Base-by-base conservation (phyloP, 2,888 invertebrate genomes). In the Prostheceraeus crozeri region DNA sequence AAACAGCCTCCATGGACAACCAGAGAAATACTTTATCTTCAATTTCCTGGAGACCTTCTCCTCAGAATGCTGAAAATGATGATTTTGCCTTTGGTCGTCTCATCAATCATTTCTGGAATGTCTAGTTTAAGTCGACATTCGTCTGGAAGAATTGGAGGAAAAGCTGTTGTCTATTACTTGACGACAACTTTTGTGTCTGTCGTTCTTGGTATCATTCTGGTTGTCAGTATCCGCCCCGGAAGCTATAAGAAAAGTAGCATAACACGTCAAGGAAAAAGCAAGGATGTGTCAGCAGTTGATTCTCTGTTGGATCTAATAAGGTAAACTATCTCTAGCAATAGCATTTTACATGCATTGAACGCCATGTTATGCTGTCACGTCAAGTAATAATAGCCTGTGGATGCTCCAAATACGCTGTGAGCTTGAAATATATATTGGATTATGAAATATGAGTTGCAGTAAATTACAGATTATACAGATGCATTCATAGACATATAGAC, bases 21-120 rank as follows among this genome's bases (percentile, higher is more conserved):
- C 36, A 2, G 36, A 2, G 36, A 91, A 67, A 84, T 89, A 67
- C 89, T 89, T 86, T 93, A 93, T 80, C 84, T 93, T 74, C 85
- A 87, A 71, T 93, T 89, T 77, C 84, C 89, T 1, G 94, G 94
- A 45, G 90, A 93, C 72, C 81, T 96, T 65, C 90, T 96, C 77
- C 82, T 96, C 70, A 82, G 91, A 78, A 93, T 93, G 89, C 81
- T 96, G 60, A 93, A 93, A 80, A 85, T 87, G 70, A 82, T 96
- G 66, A 94, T 96, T 71, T 84, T 96, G 45, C 94, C 96, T 1
- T 80, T 96, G 69, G 82, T 94, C 69, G 85, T 74, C 28, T 19
- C 36, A 16, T 36, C 36, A 16, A 36, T 36, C 16, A 36, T 36
- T 4, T 36, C 36, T 21, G 36, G 36, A 3, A 36, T 36, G 36